phyloP scores from a whole-genome alignment of 2,797 vertebrate species.

The Aphelocoma californica region DNA sequence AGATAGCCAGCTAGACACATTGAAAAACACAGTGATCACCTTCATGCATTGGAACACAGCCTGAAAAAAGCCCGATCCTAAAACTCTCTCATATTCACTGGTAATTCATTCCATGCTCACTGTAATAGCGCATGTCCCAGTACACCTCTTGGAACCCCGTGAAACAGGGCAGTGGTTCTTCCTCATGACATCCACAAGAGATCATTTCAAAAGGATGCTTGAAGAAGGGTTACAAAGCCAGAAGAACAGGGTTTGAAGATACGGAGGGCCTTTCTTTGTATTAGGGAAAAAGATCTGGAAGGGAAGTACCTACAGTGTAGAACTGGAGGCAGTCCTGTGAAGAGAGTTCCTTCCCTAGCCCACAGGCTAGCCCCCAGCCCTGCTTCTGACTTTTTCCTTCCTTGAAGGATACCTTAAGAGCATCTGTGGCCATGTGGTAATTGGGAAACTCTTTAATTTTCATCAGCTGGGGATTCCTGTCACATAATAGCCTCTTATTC shows the following conservation, averaged over 20 bases:
- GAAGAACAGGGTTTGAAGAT: neutral
- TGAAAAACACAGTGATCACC: neutral
- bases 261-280: neutral
- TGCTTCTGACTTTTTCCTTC: neutral
- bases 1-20: neutral
- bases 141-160: neutral
- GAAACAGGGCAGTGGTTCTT: neutral
- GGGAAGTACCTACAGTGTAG: neutral
- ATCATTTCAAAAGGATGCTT: neutral
- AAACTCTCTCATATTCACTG: neutral
- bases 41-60: neutral
- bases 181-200: neutral
- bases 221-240: neutral
- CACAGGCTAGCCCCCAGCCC: neutral
- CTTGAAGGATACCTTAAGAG: neutral
- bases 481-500: neutral
- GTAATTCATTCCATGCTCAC: neutral
- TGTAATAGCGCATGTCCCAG: fast-evolving
- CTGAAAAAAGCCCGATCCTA: neutral
- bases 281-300: neutral
- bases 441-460: neutral
- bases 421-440: neutral
- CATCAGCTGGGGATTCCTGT: neutral
- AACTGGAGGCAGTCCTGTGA: neutral
- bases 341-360: neutral